phyloP scores from a whole-genome alignment of 2,113 vertebrate genomes.

The Sardina pilchardus region DNA sequence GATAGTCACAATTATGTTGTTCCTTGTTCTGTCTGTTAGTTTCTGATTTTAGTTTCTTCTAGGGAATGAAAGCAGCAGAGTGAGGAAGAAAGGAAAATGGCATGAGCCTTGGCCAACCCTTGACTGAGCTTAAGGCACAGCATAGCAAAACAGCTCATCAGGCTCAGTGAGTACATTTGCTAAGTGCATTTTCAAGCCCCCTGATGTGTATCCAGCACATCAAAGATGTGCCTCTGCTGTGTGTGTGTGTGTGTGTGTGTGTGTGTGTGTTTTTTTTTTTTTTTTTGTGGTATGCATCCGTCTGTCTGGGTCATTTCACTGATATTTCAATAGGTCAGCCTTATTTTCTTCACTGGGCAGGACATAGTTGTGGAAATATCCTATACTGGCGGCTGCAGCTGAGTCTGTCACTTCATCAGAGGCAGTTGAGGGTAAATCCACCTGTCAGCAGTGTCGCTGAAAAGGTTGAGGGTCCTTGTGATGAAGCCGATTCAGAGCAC shows the following conservation, averaged over 20 bases:
- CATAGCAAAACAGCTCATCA: background rate
- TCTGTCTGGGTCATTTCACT: conserved; percentile 34
- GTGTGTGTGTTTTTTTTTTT: background rate
- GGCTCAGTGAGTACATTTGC: background rate
- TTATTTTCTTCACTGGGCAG: conserved; percentile 28
- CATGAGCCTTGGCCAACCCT: background rate
- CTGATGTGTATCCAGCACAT: background rate
- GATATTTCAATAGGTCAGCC: conserved; percentile 40
- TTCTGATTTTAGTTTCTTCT: background rate
- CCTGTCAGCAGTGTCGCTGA: background rate
- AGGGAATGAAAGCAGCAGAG: background rate
- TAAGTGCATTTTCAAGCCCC: background rate
- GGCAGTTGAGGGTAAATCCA: conserved; percentile 32
- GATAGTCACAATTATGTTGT: background rate
- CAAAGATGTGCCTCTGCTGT: background rate
- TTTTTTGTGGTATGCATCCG: background rate
- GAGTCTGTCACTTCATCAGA: conserved; percentile 27
- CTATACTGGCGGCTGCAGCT: background rate
- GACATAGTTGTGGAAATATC: conserved; percentile 3
- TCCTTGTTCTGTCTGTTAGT: background rate
- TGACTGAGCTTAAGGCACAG: background rate
- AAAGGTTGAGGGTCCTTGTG: background rate
- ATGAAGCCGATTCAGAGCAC: background rate
- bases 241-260: background rate
- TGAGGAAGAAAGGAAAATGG: background rate